Base-by-base conservation (phyloP, 2,888 invertebrate species). In the Acrobasis suavella region DNA sequence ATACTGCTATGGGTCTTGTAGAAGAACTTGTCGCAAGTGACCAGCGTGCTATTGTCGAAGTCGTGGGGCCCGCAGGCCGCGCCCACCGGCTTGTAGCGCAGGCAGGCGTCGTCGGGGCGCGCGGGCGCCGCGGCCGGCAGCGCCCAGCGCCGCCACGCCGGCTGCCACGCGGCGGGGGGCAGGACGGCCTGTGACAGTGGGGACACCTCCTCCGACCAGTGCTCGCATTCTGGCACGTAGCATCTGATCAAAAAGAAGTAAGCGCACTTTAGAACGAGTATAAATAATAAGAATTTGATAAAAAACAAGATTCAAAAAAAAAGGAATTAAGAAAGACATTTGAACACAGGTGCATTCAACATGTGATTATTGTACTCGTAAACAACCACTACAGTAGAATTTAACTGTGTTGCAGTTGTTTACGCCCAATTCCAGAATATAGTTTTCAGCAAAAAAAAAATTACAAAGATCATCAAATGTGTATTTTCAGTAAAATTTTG, bases 161-260 rank as follows among this genome's bases (percentile, higher is more conserved):
- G 82, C 2, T 67, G 69, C 81, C 76, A 83, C 58, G 71, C 70
- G 64, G 73, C 72, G 9, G 77, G 69, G 10, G 70, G 50, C 5
- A 56, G 17, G n/a, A 17, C 56, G n/a, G 6, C 46, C 46, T 10
- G 0, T 14, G 46, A n/a, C 14, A 46, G 9, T n/a, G 46, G 46
- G 14, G 46, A 14, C 46, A 14, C 14, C 7, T 67, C 66, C 42
- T 70, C 74, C 61, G 60, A 68, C 71, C 82, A 80, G 62, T 82
- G 72, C 66, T 94, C 93, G 74, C 93, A 94, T 72, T 93, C 93
- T 6, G 93, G 89, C 3, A 94, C 85, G 63, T 84, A 79, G 63
- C 94, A 94, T 72, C 93, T 93, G 78, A 0, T 49, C 22, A 60
- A 58, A 10, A 46, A 62, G 9, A 50, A n/a, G 10, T 17, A 9